phyloP scores from a whole-genome alignment of 2,113 vertebrate species.

The Rhineura floridana region DNA sequence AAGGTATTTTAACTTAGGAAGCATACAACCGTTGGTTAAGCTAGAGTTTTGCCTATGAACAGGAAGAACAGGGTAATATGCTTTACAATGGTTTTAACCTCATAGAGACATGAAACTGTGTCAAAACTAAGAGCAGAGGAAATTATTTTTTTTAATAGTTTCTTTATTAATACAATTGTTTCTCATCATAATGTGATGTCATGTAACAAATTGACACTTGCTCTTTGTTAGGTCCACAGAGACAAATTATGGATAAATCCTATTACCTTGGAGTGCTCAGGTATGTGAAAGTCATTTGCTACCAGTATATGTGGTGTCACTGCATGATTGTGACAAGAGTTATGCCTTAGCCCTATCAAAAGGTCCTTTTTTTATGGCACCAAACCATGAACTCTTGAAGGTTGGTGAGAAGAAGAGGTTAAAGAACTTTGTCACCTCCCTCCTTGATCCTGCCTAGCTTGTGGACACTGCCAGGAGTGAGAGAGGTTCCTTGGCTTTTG shows the following conservation, averaged over 20 bases:
- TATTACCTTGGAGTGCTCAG: constrained; percentile 94
- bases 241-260: constrained; percentile 97
- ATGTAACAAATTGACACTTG: constrained; percentile 10
- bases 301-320: background rate
- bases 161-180: background rate
- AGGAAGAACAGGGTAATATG: background rate
- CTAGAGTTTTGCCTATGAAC: background rate
- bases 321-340: background rate
- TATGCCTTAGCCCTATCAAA: background rate
- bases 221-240: constrained; percentile 87
- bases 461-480: background rate
- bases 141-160: background rate
- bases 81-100: background rate
- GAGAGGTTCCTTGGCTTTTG: background rate
- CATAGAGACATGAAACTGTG: background rate
- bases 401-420: no score
- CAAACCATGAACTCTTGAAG: background rate
- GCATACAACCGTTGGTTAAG: background rate
- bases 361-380: background rate
- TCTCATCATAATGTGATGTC: background rate
- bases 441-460: background rate
- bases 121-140: background rate
- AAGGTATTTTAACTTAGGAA: constrained; percentile 79
- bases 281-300: constrained; percentile 71
- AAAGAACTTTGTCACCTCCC: background rate